Evolutionary conservation across 2,888 invertebrate genomes (phyloP).

Genomic region (Agrochola lychnidis): DNA sequence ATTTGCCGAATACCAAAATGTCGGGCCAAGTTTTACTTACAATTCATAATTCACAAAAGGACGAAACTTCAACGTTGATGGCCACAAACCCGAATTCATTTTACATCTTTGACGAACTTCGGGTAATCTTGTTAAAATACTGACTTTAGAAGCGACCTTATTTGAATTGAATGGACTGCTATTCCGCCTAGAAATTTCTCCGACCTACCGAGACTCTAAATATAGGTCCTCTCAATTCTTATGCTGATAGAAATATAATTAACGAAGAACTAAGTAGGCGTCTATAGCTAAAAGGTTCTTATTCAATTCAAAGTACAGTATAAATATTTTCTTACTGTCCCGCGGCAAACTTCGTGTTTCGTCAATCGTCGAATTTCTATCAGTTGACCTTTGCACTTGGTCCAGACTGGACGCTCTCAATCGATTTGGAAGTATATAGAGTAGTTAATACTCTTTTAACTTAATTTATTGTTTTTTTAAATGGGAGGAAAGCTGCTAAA

Average conservation of each 20-base stretch:
- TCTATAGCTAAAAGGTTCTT: not conserved
- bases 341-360: too few species aligned
- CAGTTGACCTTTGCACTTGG: too few species aligned
- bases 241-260: constrained; percentile 33
- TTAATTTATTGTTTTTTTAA: too few species aligned
- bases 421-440: too few species aligned
- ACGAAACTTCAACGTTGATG: constrained; percentile 52
- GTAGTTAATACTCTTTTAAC: too few species aligned
- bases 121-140: constrained; percentile 58
- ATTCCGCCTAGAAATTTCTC: constrained; percentile 14
- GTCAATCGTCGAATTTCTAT: too few species aligned
- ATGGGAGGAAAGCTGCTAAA: too few species aligned
- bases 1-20: constrained; percentile 33
- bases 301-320: not conserved
- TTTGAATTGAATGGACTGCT: constrained; percentile 34
- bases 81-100: constrained; percentile 57
- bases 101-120: constrained; percentile 64
- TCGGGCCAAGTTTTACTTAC: constrained; percentile 40
- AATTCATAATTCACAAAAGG: constrained; percentile 58
- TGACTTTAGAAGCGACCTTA: constrained; percentile 34
- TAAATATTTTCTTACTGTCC: too few species aligned
- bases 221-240: constrained; percentile 35
- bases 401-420: too few species aligned
- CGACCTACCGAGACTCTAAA: not conserved
- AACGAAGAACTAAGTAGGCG: not conserved